A percentile compares a stretch with the other conserved stretches of the same genome.
These are phyloP conservation scores for Elymnias hypermnestra DNA, from an alignment of 1,140 invertebrate species.

Conservation along the genomic window DNA sequence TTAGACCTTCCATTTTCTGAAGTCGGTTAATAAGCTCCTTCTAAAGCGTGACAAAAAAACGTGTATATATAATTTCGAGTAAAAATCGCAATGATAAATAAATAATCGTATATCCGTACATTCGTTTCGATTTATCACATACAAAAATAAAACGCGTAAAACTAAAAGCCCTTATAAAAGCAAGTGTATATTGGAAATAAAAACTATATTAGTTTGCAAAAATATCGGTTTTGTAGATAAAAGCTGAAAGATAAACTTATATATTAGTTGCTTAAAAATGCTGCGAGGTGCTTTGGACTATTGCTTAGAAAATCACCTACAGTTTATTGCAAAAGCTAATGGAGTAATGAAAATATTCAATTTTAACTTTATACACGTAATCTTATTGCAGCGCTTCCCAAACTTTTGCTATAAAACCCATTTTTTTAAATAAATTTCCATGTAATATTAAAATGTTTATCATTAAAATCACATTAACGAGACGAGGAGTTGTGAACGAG, in stretches of 20 bases:
- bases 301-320: slow-evolving; percentile 4
- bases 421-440: too few relatives aligned
- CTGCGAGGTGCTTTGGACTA: slow-evolving; percentile 19
- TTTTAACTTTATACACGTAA: not conserved
- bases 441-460: too few relatives aligned
- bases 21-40: too few relatives aligned
- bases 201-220: not conserved
- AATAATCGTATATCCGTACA: too few relatives aligned
- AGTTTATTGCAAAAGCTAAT: not conserved
- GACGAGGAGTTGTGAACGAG: too few relatives aligned
- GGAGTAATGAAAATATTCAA: not conserved
- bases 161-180: slow-evolving; percentile 9
- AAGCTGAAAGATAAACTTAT: slow-evolving; percentile 13
- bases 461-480: too few relatives aligned
- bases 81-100: too few relatives aligned
- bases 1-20: too few relatives aligned
- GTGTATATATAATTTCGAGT: too few relatives aligned
- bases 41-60: too few relatives aligned
- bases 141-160: not conserved
- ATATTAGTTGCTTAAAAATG: slow-evolving; percentile 15
- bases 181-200: not conserved
- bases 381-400: slow-evolving; percentile 8
- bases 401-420: too few relatives aligned
- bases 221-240: slow-evolving; percentile 12
- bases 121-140: too few relatives aligned